phyloP scores from a whole-genome alignment of 2,113 vertebrate species.

The Zosterops japonicus region DNA sequence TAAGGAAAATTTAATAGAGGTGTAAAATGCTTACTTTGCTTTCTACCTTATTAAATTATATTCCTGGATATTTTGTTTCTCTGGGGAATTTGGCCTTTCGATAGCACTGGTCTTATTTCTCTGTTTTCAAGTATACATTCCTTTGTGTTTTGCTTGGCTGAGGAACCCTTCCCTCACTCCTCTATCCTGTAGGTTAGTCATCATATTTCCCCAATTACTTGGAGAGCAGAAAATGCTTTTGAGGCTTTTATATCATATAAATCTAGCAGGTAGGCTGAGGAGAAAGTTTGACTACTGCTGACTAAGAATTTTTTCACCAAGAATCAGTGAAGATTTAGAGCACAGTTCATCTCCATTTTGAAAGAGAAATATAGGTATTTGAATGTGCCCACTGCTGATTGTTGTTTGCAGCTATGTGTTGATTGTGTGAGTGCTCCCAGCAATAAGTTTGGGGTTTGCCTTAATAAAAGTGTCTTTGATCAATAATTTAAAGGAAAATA shows the following conservation, averaged over 20 bases:
- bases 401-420: not conserved
- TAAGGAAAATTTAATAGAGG: conserved; percentile 44
- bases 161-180: not conserved
- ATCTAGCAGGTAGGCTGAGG: not conserved
- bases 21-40: conserved; percentile 63
- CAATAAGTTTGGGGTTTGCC: not conserved
- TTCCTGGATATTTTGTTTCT: conserved; percentile 26
- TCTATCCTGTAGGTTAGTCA: not conserved
- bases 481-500: not conserved
- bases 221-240: not conserved
- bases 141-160: conserved; percentile 38
- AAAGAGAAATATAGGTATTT: not conserved
- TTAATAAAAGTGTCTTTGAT: not conserved
- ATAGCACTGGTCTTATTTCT: not conserved
- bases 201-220: not conserved
- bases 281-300: not conserved
- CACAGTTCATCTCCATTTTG: not conserved
- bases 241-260: not conserved
- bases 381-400: not conserved
- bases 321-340: not conserved
- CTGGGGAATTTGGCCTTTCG: not conserved
- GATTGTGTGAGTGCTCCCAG: not conserved
- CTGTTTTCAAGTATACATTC: conserved; percentile 12
- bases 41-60: conserved; percentile 50
- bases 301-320: not conserved